Conservation (phyloP, 2,888 invertebrate genomes). For the Microplitis deprimator region DNA sequence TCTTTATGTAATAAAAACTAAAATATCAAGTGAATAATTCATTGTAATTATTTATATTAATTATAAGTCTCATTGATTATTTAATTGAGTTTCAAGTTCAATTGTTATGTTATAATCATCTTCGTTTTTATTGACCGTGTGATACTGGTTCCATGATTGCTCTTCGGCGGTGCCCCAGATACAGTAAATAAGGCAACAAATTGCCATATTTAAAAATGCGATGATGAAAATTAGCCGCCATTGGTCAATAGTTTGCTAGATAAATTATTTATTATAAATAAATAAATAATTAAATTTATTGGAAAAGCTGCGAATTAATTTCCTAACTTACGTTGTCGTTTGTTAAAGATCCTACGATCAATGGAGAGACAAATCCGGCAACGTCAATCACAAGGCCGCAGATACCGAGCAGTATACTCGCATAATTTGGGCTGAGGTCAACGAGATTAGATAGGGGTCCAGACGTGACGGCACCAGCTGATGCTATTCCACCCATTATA, state of each 20-base stretch:
- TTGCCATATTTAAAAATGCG: constrained; percentile 57
- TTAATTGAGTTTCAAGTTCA: constrained; percentile 22
- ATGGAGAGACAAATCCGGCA: constrained; percentile 77
- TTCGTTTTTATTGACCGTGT: constrained; percentile 31
- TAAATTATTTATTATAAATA: neutral
- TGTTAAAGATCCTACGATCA: constrained; percentile 76
- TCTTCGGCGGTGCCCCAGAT: constrained; percentile 63
- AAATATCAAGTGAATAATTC: neutral
- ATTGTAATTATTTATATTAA: neutral
- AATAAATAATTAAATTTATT: constrained; percentile 1
- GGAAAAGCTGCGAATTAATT: neutral
- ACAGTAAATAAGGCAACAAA: constrained; percentile 57
- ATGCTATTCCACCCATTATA: constrained; percentile 75
- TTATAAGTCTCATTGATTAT: neutral
- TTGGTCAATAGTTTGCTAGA: constrained; percentile 67
- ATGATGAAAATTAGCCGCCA: constrained; percentile 67
- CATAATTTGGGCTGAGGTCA: constrained; percentile 78
- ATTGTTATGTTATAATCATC: constrained; percentile 37
- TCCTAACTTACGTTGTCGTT: constrained; percentile 75
- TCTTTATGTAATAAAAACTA: neutral
- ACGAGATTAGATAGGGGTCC: constrained; percentile 79
- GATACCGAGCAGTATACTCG: constrained; percentile 75
- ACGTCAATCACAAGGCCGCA: constrained; percentile 74
- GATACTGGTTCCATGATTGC: constrained; percentile 63
- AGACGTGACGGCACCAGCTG: constrained; percentile 78